A percentile compares a stretch with the other conserved stretches of the same genome.
phyloP scores from a whole-genome alignment of 2,113 vertebrate genomes.

The Dipodomys spectabilis region DNA sequence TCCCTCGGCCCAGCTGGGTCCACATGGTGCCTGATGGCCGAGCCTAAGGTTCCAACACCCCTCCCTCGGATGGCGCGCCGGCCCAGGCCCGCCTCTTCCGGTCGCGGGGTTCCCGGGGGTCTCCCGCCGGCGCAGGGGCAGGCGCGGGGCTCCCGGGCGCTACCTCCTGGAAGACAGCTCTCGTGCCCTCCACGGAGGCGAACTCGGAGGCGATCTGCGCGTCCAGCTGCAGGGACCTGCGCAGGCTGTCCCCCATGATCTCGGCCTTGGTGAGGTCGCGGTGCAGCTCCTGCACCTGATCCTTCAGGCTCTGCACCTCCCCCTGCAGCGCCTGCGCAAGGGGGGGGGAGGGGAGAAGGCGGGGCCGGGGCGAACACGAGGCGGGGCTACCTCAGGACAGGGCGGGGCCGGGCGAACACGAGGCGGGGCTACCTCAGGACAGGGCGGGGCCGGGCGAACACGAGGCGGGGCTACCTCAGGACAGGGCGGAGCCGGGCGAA shows the following conservation, averaged over 20 bases:
- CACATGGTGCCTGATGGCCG: background rate
- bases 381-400: too few species aligned
- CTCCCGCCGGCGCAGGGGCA: background rate
- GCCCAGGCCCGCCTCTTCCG: background rate
- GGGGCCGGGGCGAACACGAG: too few species aligned
- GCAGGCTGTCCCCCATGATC: slow-evolving; percentile 92
- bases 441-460: too few species aligned
- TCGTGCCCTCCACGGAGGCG: slow-evolving; percentile 90
- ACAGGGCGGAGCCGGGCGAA: too few species aligned
- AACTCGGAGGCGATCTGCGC: slow-evolving; percentile 90
- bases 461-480: too few species aligned
- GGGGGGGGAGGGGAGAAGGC: too few species aligned
- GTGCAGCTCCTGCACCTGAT: slow-evolving; percentile 96
- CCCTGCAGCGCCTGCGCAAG: slow-evolving; percentile 85
- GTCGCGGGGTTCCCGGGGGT: background rate
- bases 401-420: too few species aligned
- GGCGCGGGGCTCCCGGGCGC: rapidly evolving
- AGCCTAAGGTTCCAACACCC: background rate
- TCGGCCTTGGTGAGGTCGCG: slow-evolving; percentile 95
- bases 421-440: background rate
- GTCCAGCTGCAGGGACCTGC: slow-evolving; percentile 92
- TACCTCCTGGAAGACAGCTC: slow-evolving; percentile 94
- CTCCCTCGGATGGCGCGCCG: rapidly evolving
- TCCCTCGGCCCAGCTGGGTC: background rate
- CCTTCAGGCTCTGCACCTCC: slow-evolving; percentile 93